A percentile compares a stretch with the other conserved stretches of the same genome.
Evolutionary conservation across 2,113 vertebrate species (phyloP).

Genomic region (Xenus cinereus): DNA sequence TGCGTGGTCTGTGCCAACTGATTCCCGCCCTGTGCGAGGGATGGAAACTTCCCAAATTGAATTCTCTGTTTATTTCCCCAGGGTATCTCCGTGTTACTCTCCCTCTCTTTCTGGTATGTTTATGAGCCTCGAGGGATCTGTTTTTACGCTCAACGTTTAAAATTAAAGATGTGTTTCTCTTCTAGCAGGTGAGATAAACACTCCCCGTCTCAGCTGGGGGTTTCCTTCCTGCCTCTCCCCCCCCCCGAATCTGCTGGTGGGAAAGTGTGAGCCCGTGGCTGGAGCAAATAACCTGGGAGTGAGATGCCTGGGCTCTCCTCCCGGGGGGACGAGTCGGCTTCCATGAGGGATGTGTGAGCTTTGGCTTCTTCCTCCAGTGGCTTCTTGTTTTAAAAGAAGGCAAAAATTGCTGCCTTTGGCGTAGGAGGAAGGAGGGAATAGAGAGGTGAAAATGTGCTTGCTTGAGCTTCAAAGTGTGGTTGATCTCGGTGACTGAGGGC

Average conservation of each 20-base stretch:
- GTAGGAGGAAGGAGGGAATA: not conserved
- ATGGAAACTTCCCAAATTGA: conserved; percentile 35
- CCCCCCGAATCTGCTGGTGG: not conserved
- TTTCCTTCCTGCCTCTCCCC: conserved; percentile 19
- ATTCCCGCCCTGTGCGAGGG: not conserved
- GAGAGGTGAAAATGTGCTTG: not conserved
- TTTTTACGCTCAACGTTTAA: conserved; percentile 29
- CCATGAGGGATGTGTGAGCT: not conserved
- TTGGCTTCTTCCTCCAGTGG: not conserved
- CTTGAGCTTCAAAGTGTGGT: not conserved
- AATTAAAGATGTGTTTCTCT: conserved; percentile 56
- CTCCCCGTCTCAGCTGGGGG: not conserved
- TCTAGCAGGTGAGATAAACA: conserved; percentile 55
- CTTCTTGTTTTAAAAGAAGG: not conserved
- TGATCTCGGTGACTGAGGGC: not conserved
- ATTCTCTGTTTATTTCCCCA: conserved; percentile 31
- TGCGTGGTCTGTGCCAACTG: accelerated
- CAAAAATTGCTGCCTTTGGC: not conserved
- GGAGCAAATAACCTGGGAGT: not conserved
- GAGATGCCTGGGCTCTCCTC: not conserved
- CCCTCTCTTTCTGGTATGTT: conserved; percentile 42
- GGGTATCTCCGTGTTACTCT: not conserved
- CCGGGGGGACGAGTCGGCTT: not conserved
- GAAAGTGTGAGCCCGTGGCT: not conserved
- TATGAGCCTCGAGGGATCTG: conserved; percentile 48